A percentile compares a stretch with the other conserved stretches of the same genome.
Conservation (phyloP, 2,797 vertebrate species). For the Manis javanica region DNA sequence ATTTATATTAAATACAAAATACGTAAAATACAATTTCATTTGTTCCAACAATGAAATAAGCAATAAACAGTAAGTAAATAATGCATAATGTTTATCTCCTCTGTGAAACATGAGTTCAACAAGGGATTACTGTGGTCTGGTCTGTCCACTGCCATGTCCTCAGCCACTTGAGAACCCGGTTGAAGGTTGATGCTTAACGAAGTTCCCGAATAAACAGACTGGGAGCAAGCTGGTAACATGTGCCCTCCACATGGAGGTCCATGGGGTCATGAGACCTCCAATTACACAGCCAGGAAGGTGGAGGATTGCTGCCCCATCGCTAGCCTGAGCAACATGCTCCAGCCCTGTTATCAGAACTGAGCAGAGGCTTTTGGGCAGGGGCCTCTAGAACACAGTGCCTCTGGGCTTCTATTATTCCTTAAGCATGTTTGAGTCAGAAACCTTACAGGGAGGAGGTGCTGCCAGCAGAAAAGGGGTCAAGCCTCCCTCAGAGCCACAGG, state of each 20-base stretch:
- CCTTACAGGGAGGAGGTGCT: neutral
- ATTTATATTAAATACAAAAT: neutral
- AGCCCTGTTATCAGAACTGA: neutral
- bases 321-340: neutral
- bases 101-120: neutral
- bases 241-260: neutral
- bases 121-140: neutral
- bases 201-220: neutral
- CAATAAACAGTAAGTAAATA: neutral
- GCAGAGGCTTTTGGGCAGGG: neutral
- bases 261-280: neutral
- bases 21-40: neutral
- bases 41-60: neutral
- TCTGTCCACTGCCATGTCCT: neutral
- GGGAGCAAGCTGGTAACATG: neutral
- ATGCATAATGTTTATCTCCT: neutral
- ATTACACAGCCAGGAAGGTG: neutral
- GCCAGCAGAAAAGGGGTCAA: neutral
- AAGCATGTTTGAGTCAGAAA: neutral
- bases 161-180: neutral
- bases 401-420: neutral
- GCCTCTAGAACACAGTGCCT: neutral
- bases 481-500: neutral
- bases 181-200: neutral
- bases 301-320: neutral